Base-by-base conservation (phyloP, 2,113 vertebrate species). In the Plectropomus leopardus region DNA sequence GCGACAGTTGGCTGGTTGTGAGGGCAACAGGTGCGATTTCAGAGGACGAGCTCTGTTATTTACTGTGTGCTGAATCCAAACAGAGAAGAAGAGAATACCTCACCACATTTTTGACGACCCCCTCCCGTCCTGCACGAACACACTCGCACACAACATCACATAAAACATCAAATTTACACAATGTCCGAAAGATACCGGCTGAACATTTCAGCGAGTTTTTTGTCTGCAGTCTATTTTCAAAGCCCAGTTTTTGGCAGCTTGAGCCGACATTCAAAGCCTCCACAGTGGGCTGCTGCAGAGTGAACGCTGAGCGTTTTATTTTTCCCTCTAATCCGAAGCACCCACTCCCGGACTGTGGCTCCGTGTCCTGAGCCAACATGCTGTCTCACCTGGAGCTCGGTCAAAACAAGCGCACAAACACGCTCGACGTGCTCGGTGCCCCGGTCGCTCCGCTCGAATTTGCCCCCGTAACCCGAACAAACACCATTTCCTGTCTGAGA, bases 321-420 rank as follows among this genome's bases (percentile, higher is more conserved):
- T 50, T n/a, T 23, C 4, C 16, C 24, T 45, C 58, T 71, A 60
- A 75, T 82, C 75, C 73, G 51, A 64, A 81, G 75, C 84, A 67
- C 65, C 65, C 32, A 63, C 60, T 10, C 26, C 57, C 74, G 57
- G 63, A 54, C 15, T 9, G 74, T 1, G 23, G 23, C 23, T 36
- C 4, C 3, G 3, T 1, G 55, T 44, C 72, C 40, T 1, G 16
- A 3, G 65, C 70, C 65, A 79, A 28, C 63, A 32, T 58, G 55
- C 61, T 58, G 69, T 23, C 72, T 45, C 45, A n/a, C 8, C 64
- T 54, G 58, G 58, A 72, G 14, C 19, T 30, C 24, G 15, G 32
- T 80, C 34, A 73, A 50, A 72, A 47, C 30, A 5, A 7, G 0
- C 19, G 0, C 19, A 51, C 0, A 0, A 21, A 28, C 34, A 15